Evolutionary conservation across 2,888 invertebrate species (phyloP).

Genomic region (Cecidostiba fungosa): DNA sequence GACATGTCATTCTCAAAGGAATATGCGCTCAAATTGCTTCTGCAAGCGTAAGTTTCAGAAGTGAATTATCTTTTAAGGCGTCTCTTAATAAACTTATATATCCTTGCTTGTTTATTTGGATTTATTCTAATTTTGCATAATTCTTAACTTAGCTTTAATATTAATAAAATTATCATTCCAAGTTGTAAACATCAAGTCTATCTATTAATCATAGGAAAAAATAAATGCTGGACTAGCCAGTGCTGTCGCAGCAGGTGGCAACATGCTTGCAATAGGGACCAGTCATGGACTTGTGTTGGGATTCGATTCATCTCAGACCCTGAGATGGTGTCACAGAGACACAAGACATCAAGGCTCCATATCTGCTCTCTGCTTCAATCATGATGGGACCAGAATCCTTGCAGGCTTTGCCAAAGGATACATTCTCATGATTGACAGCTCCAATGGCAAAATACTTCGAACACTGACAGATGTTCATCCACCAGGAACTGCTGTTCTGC

Average conservation of each 20-base stretch:
- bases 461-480: conserved; percentile 91
- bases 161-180: neutral
- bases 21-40: conserved; percentile 94
- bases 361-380: conserved; percentile 92
- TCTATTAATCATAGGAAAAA: conserved; percentile 85
- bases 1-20: conserved; percentile 91
- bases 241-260: conserved; percentile 88
- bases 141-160: no score
- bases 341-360: conserved; percentile 89
- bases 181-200: conserved; percentile 64
- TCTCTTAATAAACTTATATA: no score
- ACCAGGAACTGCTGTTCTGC: conserved; percentile 90
- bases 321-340: conserved; percentile 93
- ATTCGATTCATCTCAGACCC: conserved; percentile 92
- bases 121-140: no score
- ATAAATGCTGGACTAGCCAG: conserved; percentile 95
- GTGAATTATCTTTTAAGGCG: neutral
- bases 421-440: conserved; percentile 94
- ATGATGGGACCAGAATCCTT: conserved; percentile 91
- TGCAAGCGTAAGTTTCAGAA: conserved; percentile 86
- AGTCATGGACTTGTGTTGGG: conserved; percentile 95
- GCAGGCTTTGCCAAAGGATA: conserved; percentile 91
- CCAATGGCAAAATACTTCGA: conserved; percentile 88
- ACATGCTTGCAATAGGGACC: conserved; percentile 94
- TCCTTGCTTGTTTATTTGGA: no score